Evolutionary conservation across 2,797 vertebrate species (phyloP).

Genomic region (Paratrypauchen microcephalus): DNA sequence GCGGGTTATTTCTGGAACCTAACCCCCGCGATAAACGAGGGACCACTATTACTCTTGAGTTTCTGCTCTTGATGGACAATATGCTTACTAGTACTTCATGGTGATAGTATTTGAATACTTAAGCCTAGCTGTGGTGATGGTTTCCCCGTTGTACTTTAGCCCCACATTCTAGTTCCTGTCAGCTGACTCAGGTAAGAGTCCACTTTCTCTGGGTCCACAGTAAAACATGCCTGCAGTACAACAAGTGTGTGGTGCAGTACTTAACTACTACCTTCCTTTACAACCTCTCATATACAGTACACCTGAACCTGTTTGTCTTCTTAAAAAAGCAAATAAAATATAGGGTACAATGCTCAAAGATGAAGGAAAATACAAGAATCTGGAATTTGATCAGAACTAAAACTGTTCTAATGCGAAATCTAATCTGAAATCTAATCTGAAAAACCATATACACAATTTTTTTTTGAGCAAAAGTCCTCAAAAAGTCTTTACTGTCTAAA

Average conservation of each 20-base stretch:
- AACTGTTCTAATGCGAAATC: no score
- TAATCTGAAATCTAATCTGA: no score
- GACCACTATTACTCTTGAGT: no score
- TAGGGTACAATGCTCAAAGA: background rate
- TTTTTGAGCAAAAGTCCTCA: no score
- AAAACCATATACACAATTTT: no score
- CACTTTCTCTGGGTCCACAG: background rate
- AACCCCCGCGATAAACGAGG: no score
- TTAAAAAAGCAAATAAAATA: background rate
- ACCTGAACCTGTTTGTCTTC: background rate
- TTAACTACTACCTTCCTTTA: constrained; percentile 2
- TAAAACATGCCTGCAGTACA: constrained; percentile 2
- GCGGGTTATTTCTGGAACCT: no score
- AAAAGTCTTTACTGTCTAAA: no score
- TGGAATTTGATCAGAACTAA: background rate
- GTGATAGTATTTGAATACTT: background rate
- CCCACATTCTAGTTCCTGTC: background rate
- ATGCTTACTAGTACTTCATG: no score
- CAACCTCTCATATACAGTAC: background rate
- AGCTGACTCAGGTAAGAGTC: constrained; percentile 6
- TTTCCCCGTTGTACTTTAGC: background rate
- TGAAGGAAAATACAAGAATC: background rate
- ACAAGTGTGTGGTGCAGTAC: background rate
- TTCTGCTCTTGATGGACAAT: no score
- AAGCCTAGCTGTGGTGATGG: background rate